These are phyloP conservation scores for Actenoides lindsayi DNA, from an alignment of 2,113 vertebrate species.

Conservation along the genomic window DNA sequence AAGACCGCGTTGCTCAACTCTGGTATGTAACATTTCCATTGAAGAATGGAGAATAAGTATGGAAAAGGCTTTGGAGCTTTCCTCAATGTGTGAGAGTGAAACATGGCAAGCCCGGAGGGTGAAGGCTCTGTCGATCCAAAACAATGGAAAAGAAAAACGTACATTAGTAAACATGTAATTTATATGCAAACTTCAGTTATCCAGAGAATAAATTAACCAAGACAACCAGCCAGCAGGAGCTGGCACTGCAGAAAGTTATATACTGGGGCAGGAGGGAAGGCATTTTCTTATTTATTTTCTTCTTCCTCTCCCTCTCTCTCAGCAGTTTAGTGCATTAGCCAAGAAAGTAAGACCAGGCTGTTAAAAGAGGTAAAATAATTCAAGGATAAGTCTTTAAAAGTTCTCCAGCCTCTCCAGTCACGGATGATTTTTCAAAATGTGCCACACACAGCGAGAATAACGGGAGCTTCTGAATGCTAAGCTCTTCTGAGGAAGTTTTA, in stretches of 20 bases:
- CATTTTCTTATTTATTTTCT: neutral
- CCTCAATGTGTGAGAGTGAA: neutral
- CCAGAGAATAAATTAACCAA: slow-evolving; percentile 8
- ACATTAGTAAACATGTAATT: neutral
- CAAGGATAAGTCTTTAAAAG: neutral
- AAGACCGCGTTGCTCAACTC: neutral
- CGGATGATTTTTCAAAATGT: neutral
- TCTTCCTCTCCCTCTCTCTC: neutral
- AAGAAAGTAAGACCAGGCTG: neutral
- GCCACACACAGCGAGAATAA: neutral
- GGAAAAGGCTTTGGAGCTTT: neutral
- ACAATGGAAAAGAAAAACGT: neutral
- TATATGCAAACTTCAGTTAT: slow-evolving; percentile 15
- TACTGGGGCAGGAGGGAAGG: neutral
- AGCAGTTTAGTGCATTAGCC: neutral
- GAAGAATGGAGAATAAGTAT: neutral
- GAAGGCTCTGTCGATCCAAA: neutral
- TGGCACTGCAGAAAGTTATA: neutral
- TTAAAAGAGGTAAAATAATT: neutral
- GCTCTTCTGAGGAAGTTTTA: neutral
- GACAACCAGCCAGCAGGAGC: neutral
- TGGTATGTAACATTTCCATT: neutral
- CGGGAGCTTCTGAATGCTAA: neutral
- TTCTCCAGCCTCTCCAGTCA: neutral
- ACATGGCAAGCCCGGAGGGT: neutral